phyloP scores from a whole-genome alignment of 2,888 invertebrate species.

The Polymixis flavicincta region DNA sequence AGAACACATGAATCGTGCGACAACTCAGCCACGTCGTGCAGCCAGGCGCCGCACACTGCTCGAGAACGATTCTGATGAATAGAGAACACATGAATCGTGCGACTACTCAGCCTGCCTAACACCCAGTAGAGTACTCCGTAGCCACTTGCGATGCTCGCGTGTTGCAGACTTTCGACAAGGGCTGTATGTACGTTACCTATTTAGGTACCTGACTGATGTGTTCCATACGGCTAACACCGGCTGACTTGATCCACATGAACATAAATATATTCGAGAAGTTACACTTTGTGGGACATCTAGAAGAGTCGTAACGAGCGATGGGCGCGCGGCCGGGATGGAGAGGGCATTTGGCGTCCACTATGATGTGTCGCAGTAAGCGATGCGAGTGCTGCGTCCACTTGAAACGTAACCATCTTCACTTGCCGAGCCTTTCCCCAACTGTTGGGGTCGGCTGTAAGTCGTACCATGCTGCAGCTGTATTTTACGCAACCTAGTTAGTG shows the following conservation, averaged over 20 bases:
- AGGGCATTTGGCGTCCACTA: neutral
- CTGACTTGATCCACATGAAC: constrained; percentile 14
- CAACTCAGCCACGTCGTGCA: neutral
- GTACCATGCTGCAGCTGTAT: neutral
- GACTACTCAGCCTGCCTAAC: no score
- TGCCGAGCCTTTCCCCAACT: neutral
- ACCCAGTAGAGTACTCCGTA: neutral
- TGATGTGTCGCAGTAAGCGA: no score
- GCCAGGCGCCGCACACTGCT: neutral
- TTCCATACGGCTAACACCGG: constrained; percentile 2
- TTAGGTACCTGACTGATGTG: neutral
- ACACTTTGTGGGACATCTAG: constrained; percentile 29
- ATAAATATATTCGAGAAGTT: constrained; percentile 57
- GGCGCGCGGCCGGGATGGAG: neutral
- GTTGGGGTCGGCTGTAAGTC: neutral
- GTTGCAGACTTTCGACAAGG: neutral
- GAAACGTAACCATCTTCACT: constrained; percentile 9
- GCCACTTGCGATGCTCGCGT: neutral
- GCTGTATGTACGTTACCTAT: no score
- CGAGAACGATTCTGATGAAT: neutral
- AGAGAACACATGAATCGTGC: no score
- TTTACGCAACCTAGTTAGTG: neutral
- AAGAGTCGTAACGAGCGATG: neutral
- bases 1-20: constrained; percentile 27
- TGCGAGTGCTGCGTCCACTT: neutral